Base-by-base conservation (phyloP, 2,113 vertebrate genomes). In the Pseudolaguvia tuberculata region DNA sequence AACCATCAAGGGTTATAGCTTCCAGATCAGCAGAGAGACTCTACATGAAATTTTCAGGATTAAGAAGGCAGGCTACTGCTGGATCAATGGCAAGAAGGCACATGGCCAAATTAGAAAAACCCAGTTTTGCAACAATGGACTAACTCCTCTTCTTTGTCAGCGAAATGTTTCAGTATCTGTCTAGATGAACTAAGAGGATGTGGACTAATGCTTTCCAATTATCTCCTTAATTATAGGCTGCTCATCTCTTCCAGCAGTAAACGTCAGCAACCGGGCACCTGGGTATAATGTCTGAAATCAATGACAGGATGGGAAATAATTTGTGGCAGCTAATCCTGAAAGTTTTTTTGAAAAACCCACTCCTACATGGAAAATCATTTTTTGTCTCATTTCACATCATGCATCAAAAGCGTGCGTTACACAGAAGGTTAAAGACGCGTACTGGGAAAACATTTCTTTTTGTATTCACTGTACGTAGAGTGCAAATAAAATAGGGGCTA, bases 181-280 rank as follows among this genome's bases (percentile, higher is more conserved):
- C 56, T 47, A 68, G 73, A 78, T 76, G 63, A 78, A 39, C 73
- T 55, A 20, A 39, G 70, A 27, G 8, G 31, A 23, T 47, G 2
- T 12, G 68, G 70, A 56, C 31, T 53, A 25, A 42, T 72, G 61
- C 45, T 70, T 57, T 77, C 27, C 51, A 62, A 74, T 80, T 72
- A 80, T 39, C 15, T 55, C n/a, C 55, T 80, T 78, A 75, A 82
- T 82, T 80, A 80, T 51, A 71, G 48, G 42, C 55, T 20, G 67
- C 35, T 75, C 39, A 25, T 75, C 56, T 70, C 14, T 29, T 17
- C 21, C 45, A 39, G 57, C 13, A 62, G 67, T 35, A 15, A 58
- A 56, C 21, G 17, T 59, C 47, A 65, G 72, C 69, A 25, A 20
- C 31, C 21, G 61, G n/a, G 58, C 63, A 72, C 50, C 53, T 63